Base-by-base conservation (phyloP, 2,888 invertebrate species). In the Beris chalybata region DNA sequence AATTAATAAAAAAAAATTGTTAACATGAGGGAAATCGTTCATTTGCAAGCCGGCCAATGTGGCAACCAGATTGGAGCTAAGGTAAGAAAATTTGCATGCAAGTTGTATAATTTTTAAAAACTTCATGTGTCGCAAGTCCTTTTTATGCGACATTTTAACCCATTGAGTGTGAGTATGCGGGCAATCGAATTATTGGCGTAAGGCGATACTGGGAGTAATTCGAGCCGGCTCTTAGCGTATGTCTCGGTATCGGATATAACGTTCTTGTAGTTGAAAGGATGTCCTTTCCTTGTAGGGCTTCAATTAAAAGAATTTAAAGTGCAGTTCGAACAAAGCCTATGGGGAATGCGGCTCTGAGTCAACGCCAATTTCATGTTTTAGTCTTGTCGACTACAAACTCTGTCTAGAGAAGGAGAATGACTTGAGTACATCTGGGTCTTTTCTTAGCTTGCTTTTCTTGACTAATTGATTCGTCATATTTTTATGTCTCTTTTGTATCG, bases 1-100 rank as follows among this genome's bases (percentile, higher is more conserved):
- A 29, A 30, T 53, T 22, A 53, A n/a, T 15, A n/a, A 53, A 53
- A 30, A 53, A 53, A 29, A 6, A n/a, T n/a, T n/a, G n/a, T n/a
- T n/a, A 85, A 83, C 76, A 91, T 92, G 91, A 87, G 91, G 83
- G 91, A 92, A 85, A 92, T 92, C 81, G 89, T 92, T 73, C 91
- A 91, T 76, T 81, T 91, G 71, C 91, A 92, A 79, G 90, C 89
- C 77, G 91, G 91, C 75, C 91, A 92, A 79, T 92, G 91, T 83
- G 91, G 91, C 71, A 92, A 92, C 84, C 91, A 92, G 83, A 91
- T 92, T 77, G 91, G 91, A 81, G 83, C 83, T 75, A 84, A 83
- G 82, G 83, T 84, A 76, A 55, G 64, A 53, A 54, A 48, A 6
- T 48, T 48, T 15, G 5, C 15, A 13, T 48, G n/a, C 1, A 48